Conservation (phyloP, 2,888 invertebrate genomes). For the Spicauda simplicius region DNA sequence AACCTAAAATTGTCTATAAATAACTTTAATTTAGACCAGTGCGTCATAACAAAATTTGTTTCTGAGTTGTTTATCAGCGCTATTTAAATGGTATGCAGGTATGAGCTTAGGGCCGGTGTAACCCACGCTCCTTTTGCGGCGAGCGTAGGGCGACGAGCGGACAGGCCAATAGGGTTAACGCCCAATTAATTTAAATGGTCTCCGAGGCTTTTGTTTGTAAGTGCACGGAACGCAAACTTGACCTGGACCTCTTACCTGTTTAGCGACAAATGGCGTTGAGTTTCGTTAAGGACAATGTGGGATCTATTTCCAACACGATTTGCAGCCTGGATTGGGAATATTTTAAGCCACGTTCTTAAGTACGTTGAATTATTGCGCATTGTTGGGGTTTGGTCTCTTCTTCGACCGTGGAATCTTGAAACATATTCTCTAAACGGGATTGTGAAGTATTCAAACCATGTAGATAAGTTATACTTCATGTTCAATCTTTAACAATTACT, state of each 20-base stretch:
- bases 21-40: constrained; percentile 32
- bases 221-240: constrained; percentile 32
- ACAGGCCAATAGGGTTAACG: constrained; percentile 33
- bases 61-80: constrained; percentile 27
- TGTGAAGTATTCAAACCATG: too few species aligned
- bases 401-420: too few species aligned
- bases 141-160: constrained; percentile 32
- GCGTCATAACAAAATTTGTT: constrained; percentile 37
- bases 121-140: constrained; percentile 36
- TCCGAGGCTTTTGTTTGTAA: constrained; percentile 29
- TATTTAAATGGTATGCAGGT: constrained; percentile 33
- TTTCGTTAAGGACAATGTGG: constrained; percentile 36
- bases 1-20: constrained; percentile 29
- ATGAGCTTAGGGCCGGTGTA: constrained; percentile 24
- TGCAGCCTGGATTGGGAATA: not conserved
- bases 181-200: constrained; percentile 38
- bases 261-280: constrained; percentile 33
- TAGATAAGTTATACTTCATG: too few species aligned
- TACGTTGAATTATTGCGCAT: too few species aligned
- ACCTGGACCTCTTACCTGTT: constrained; percentile 24
- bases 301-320: constrained; percentile 21
- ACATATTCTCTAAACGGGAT: too few species aligned
- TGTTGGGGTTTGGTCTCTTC: too few species aligned
- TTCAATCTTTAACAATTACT: too few species aligned
- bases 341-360: too few species aligned